Evolutionary conservation across 64 coral and sea anemone genomes (phyloP), one percentile per base, ranked within the genome.

Genomic region (Anthopleura sola): DNA sequence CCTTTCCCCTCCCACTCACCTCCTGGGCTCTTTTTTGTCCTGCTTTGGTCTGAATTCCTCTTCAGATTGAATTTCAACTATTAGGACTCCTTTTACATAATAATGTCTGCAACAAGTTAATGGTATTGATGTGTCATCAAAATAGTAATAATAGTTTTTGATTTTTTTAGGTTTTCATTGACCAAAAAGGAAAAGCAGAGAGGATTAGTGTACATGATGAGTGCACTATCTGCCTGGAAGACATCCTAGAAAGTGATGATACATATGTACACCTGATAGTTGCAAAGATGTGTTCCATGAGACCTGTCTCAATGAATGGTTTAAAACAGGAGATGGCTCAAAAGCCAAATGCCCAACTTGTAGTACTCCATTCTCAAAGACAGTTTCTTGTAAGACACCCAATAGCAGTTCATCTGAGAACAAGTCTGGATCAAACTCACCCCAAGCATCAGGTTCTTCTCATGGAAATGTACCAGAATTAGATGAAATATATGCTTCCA

Each of bases 151-250:
- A n/a, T n/a, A n/a, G n/a, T 29, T 68, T 68, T 28, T 68, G 26
- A 28, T 17, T 26, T 68, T 26, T 68, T 68, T 68, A 68, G 26
- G 62, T 68, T 32, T 23, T 16, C 55, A 58, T 58, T 68, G 62
- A 68, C 12, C 62, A 68, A 32, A 23, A 68, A 68, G 26, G 26
- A 23, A 68, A 68, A 68, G 62, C 62, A 68, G 62, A 26, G 6
- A 68, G 26, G 62, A 68, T 68, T 31, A 68, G n/a, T 68, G n/a
- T 68, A 28, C 6, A 68, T 68, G 62, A 68, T 68, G 62, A 68
- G 62, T 68, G 62, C 26, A 68, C 62, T 68, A 68, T 68, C 62
- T 68, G 62, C n/a, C 62, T 68, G 62, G 62, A 68, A n/a, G 62
- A 68, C 62, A 68, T 68, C 23, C 62, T 68, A 68, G 26, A 68